Base-by-base conservation (phyloP, 1,140 invertebrate species). In the Nomia melanderi region DNA sequence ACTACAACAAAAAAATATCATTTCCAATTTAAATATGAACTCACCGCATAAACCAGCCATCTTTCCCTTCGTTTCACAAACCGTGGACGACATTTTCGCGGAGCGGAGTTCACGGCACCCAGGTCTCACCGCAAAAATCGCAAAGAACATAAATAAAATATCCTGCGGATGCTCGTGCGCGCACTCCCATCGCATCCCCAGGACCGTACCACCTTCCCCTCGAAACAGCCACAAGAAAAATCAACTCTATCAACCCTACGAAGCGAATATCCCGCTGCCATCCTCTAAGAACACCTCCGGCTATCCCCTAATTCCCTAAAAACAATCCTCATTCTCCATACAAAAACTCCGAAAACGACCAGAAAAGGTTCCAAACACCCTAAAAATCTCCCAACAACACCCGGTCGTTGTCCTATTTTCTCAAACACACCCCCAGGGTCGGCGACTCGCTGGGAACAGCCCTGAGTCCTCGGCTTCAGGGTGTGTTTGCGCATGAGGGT, bases 401-500 rank as follows among this genome's bases (percentile, higher is more conserved):
- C 11, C 60, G 71, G 60, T 74, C 62, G 62, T 74, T 74, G 72
- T 33, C 62, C 62, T 74, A 74, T 69, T 60, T 76, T 44, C 41
- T 1, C 5, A 23, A 14, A 1, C 7, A 1, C 4, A n/a, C 1
- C 2, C n/a, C 0, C 39, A 23, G 65, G 73, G 73, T 23, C 1
- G 14, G 1, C 29, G 31, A 53, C 12, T 25, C 41, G 57, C 9
- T 7, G 9, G n/a, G 5, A 20, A 64, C 75, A 77, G 53, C 41
- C 79, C 75, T 82, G 81, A 9, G 2, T 17, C 9, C 17, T 17
- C n/a, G 14, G 14, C 17, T 41, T 47, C 69, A 81, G 83, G 83
- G 83, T 85, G 84, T 84, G 84, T 87, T 82, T 82, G 87, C 87
- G 88, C 84, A 88, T 86, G 79, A 60, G 88, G 81, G 79, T 87